Conservation (phyloP, 2,113 vertebrate species). For the Amia ocellicauda region DNA sequence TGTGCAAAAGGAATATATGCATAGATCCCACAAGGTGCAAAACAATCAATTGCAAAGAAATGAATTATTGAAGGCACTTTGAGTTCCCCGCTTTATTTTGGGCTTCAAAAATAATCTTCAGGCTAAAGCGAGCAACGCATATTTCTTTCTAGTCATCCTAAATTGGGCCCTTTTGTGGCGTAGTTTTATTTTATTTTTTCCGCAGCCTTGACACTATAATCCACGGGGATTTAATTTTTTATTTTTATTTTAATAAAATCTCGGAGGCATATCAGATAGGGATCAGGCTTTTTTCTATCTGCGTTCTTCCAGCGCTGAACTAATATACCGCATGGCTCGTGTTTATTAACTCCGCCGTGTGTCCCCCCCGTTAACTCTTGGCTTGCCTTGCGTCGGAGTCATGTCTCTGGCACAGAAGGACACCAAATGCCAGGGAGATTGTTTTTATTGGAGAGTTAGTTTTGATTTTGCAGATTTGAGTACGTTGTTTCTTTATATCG, state of each 20-base stretch:
- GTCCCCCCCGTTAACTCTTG: too few relatives aligned
- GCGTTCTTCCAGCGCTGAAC: background rate
- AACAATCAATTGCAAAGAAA: constrained; percentile 46
- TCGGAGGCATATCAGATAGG: background rate
- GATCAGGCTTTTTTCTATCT: background rate
- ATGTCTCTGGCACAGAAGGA: too few relatives aligned
- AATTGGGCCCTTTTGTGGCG: too few relatives aligned
- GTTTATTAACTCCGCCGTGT: too few relatives aligned
- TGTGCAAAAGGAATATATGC: constrained; percentile 32
- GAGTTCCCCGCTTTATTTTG: too few relatives aligned
- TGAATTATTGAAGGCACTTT: constrained; percentile 43
- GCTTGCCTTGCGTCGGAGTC: too few relatives aligned
- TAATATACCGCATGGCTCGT: too few relatives aligned
- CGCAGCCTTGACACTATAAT: background rate
- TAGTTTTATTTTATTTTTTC: constrained; percentile 1
- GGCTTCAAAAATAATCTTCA: too few relatives aligned
- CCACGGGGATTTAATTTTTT: background rate
- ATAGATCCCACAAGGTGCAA: constrained; percentile 37
- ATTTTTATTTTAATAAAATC: constrained; percentile 6
- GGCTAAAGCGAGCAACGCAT: too few relatives aligned
- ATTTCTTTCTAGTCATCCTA: too few relatives aligned
- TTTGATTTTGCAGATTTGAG: background rate
- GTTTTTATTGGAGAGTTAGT: background rate
- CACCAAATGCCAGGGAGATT: background rate
- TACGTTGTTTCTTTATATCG: too few relatives aligned